These are phyloP conservation scores for Cryptomyrus ogoouensis DNA, from an alignment of 2,113 vertebrate genomes.

Conservation along the genomic window DNA sequence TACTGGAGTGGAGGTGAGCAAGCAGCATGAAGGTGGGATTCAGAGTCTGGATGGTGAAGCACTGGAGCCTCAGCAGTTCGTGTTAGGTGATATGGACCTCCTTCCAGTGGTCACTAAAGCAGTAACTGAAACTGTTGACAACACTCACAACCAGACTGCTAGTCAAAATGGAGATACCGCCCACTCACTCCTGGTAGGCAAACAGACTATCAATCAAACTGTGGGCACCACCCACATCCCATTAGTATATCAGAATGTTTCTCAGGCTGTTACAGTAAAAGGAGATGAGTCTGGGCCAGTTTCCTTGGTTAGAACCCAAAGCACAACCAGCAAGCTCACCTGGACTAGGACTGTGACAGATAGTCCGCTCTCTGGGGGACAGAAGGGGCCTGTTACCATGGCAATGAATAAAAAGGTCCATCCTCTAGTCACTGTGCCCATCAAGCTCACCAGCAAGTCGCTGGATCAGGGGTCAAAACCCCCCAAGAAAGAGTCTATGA, in stretches of 20 bases:
- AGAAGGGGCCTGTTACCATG: not conserved
- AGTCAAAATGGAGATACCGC: constrained; percentile 8
- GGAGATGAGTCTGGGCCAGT: not conserved
- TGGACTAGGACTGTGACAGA: constrained; percentile 17
- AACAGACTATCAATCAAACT: not conserved
- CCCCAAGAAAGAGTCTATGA: constrained; percentile 11
- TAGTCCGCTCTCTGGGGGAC: constrained; percentile 21
- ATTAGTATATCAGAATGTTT: not conserved
- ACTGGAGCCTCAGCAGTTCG: not conserved
- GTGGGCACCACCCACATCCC: not conserved
- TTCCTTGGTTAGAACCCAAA: constrained; percentile 12
- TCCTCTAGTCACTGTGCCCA: not conserved
- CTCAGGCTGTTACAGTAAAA: not conserved
- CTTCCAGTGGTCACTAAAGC: not conserved
- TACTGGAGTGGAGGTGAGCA: constrained; percentile 13
- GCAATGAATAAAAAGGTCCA: constrained; percentile 11
- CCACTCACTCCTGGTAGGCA: not conserved
- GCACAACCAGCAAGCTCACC: constrained; percentile 16
- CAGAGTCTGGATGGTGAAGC: not conserved
- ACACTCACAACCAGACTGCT: not conserved
- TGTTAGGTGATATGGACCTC: not conserved
- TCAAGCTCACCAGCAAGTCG: not conserved
- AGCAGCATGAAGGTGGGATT: not conserved
- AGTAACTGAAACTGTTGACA: constrained; percentile 3
- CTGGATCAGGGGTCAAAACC: not conserved